phyloP scores from a whole-genome alignment of 2,888 invertebrate species.

The Cordilura impudica region DNA sequence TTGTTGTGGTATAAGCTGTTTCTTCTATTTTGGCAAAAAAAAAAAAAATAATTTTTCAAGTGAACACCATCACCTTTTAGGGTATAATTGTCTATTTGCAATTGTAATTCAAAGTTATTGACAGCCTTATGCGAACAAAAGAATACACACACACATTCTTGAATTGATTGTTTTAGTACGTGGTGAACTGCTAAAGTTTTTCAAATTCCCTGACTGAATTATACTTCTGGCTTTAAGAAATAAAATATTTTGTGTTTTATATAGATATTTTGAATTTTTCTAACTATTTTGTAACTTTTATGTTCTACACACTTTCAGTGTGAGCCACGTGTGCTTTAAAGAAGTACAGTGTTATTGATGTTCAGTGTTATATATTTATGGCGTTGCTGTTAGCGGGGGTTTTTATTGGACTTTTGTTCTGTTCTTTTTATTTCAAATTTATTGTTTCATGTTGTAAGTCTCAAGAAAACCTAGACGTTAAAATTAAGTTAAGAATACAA shows the following conservation, averaged over 20 bases:
- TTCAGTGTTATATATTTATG: constrained; percentile 15
- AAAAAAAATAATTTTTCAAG: constrained; percentile 33
- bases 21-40: not conserved
- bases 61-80: constrained; percentile 51
- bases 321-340: not conserved
- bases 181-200: not conserved
- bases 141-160: not conserved
- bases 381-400: not conserved
- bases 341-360: constrained; percentile 33
- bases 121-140: constrained; percentile 9
- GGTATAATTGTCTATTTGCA: constrained; percentile 56
- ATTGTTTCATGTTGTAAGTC: constrained; percentile 25
- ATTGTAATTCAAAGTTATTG: constrained; percentile 51
- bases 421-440: constrained; percentile 13
- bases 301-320: not conserved
- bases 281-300: not conserved
- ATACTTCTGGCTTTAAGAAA: too few relatives aligned
- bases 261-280: not conserved
- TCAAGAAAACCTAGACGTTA: constrained; percentile 35
- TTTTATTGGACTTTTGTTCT: not conserved
- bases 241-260: not conserved
- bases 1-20: not conserved
- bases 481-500: constrained; percentile 38
- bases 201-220: too few relatives aligned
- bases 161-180: not conserved